Base-by-base conservation (phyloP, 37 sponge, comb jelly and placozoan genomes). In the Corticium candelabrum region DNA sequence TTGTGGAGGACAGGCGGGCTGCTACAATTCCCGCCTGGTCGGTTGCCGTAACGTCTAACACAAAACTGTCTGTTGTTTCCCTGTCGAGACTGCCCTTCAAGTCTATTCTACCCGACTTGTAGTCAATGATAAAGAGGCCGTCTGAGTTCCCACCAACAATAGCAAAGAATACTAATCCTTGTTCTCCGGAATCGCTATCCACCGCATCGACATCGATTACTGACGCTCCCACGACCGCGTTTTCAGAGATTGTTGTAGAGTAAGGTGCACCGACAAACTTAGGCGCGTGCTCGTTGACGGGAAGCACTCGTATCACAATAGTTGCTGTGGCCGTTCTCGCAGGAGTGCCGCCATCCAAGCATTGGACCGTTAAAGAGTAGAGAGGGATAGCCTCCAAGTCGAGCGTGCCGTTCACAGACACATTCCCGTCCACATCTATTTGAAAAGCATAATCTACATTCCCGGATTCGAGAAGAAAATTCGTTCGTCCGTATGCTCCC, bases 281-380 rank as follows among this genome's bases (percentile, higher is more conserved):
- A 30, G 73, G 73, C 33, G 35, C 4, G 36, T 70, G 73, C 21
- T 70, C 73, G 36, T 70, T 70, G 35, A 70, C 73, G 21, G 73
- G 73, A 50, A 36, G 33, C 21, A 89, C 81, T 5, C 75, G 40
- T 32, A 89, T 74, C 39, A 79, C 34, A 2, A 85, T 78, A 77
- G 74, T 80, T 1, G 90, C 74, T 34, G 33, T 68, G n/a, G 78
- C 83, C 1, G 78, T 73, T 27, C 35, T 68, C 35, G 84, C 86
- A 11, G 77, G 41, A 4, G 7, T 21, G 30, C 84, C 90, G 62
- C 86, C 84, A 76, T 89, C 90, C 62, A 69, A 80, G 72, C 90
- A 89, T 1, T n/a, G 41, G 32, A 89, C 86, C n/a, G 74, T 21
- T 33, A 88, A 37, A 1, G 84, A 40, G 69, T 83, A 78, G 2